Evolutionary conservation across 2,797 vertebrate species (phyloP), one percentile per base, ranked within the genome.

Genomic region (Intellagama lesueurii): DNA sequence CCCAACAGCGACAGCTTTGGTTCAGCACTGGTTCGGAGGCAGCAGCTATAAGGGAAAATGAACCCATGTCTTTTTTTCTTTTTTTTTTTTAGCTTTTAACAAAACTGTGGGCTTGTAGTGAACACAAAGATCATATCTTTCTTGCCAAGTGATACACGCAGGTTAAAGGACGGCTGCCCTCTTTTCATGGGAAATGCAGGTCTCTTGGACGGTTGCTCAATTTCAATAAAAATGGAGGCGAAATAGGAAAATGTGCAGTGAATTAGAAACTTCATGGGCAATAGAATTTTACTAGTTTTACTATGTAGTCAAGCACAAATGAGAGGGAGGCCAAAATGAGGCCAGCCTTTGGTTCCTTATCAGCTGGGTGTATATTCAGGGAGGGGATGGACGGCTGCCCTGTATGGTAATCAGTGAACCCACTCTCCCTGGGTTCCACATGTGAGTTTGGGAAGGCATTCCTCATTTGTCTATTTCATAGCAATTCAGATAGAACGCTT

Each of bases 81-180:
- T 40, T 40, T 3, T 40, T 40, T 40, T 40, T 95, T 94, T 89
- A 96, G 93, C 93, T 95, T 93, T 94, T 93, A 94, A 94, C 95
- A 95, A 94, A 96, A 96, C 91, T 92, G 93, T 91, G 93, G 93
- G 89, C 93, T 94, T 96, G 95, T 95, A 95, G 93, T 7, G 85
- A 96, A 69, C 94, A 95, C 92, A 94, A 78, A 93, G 95, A 95
- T 96, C 73, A 2, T 95, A 95, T 96, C 95, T 87, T 32, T 35
- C 92, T 94, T 92, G 83, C 94, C 88, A 90, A 95, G 88, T 91
- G 94, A 90, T 94, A 95, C 93, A 95, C 1, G 80, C 81, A 88
- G 94, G 95, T 96, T 96, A 96, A 95, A 95, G 95, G 94, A 94
- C 93, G 95, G 89, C 93, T 94, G 93, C 94, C 91, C 93, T 0